A percentile compares a stretch with the other conserved stretches of the same genome.
These are phyloP conservation scores for Toxotes jaculatrix DNA, from an alignment of 2,113 vertebrate species.

Conservation along the genomic window DNA sequence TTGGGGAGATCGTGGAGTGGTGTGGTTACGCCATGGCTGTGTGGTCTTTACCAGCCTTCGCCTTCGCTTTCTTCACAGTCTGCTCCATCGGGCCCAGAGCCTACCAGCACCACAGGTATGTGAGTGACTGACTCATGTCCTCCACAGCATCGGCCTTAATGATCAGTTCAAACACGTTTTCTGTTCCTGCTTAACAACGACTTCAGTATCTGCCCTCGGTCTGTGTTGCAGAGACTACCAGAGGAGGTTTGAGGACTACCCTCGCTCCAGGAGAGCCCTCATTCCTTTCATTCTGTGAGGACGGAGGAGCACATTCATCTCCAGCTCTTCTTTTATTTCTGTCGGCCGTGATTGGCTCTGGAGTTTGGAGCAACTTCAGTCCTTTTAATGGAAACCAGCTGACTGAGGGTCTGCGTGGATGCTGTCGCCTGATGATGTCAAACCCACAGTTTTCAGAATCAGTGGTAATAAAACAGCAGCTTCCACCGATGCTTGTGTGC, in stretches of 20 bases:
- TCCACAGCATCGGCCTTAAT: too few relatives aligned
- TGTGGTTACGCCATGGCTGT: slow-evolving; percentile 90
- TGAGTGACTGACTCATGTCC: too few relatives aligned
- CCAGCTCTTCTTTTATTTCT: too few relatives aligned
- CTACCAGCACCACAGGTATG: slow-evolving; percentile 88
- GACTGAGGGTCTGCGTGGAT: too few relatives aligned
- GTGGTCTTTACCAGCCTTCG: slow-evolving; percentile 88
- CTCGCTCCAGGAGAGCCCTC: slow-evolving; percentile 90
- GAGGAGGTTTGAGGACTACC: slow-evolving; percentile 90
- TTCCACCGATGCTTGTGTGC: too few relatives aligned
- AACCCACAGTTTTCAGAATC: too few relatives aligned
- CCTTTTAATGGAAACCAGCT: too few relatives aligned
- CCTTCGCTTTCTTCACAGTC: slow-evolving; percentile 90
- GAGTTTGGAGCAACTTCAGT: too few relatives aligned
- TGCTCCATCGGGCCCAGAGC: slow-evolving; percentile 91
- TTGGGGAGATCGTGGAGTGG: slow-evolving; percentile 96
- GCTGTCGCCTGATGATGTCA: too few relatives aligned
- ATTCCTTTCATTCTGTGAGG: slow-evolving; percentile 92
- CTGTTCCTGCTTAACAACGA: neutral
- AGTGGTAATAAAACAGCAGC: too few relatives aligned
- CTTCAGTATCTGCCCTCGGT: neutral
- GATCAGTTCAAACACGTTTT: too few relatives aligned
- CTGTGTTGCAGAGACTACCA: slow-evolving; percentile 88
- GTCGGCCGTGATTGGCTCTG: too few relatives aligned
- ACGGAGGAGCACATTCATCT: neutral